Base-by-base conservation (phyloP, 2,888 invertebrate species). In the Polyommatus iphigenia region DNA sequence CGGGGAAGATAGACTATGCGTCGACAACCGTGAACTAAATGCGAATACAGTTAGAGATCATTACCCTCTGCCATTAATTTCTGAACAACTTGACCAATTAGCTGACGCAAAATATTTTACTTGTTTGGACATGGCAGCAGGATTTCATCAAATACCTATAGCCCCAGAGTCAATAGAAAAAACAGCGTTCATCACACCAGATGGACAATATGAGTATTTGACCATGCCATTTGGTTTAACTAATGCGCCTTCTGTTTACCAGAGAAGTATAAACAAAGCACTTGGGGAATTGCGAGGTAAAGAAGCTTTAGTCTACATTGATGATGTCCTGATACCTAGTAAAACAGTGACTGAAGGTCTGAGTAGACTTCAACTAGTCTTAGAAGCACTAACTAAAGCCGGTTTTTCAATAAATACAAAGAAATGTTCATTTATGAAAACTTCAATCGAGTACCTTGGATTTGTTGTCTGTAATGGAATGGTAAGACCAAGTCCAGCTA, bases 181-280 rank as follows among this genome's bases (percentile, higher is more conserved):
- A 50, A 76, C 20, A 4, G 75, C 75, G n/a, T 76, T 76, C 46
- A 24, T 76, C 10, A 76, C 50, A 6, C 75, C 75, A 50, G 50
- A n/a, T 76, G 75, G 75, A 5, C 50, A 50, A 50, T 76, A 50
- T 29, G 46, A 76, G 20, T 76, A 24, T 75, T 46, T 54, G 20
- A n/a, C 6, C 36, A 75, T 20, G 46, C 24, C 46, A 50, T 75
- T 50, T 20, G 41, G 62, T 6, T 24, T 62, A 4, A 10, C 2
- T 10, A 62, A 62, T 62, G 62, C 62, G 10, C 24, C 62, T 15
- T n/a, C 62, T n/a, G 62, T 62, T 62, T 62, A 24, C 7, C 62
- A 62, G 8, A 15, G 24, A 10, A 10, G 24, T 24, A 62, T 62
- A 8, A 62, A 62, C 24, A 62, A 62, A 62, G 36, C 36, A 36